Conservation (phyloP, 1,140 invertebrate genomes). For the Drosophila busckii region DNA sequence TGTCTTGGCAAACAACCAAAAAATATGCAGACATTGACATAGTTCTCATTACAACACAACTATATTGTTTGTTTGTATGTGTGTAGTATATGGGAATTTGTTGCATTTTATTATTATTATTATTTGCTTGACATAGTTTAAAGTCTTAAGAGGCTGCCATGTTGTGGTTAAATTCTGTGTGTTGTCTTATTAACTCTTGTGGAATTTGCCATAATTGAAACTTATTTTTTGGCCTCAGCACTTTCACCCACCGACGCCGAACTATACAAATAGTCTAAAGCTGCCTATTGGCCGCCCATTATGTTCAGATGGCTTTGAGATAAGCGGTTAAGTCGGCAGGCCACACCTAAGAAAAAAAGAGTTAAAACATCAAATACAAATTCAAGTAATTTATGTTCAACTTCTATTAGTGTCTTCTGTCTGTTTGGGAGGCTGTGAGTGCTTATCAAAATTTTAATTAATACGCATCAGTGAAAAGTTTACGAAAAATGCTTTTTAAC, state of each 20-base stretch:
- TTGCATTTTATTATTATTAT: no score
- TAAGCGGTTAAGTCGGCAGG: slow-evolving; percentile 52
- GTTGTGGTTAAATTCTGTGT: no score
- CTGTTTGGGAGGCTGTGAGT: slow-evolving; percentile 12
- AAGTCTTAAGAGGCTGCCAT: no score
- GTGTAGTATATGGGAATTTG: slow-evolving; percentile 7
- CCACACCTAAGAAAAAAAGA: slow-evolving; percentile 48
- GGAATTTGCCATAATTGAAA: no score
- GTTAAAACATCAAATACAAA: slow-evolving; percentile 44
- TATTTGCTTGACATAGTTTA: slow-evolving; percentile 13
- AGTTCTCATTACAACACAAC: slow-evolving; percentile 59
- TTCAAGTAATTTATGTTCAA: slow-evolving; percentile 72
- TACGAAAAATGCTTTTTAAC: slow-evolving; percentile 53
- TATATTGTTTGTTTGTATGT: slow-evolving; percentile 51
- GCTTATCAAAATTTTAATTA: slow-evolving; percentile 76
- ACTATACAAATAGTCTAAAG: no score
- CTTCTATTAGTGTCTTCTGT: slow-evolving; percentile 44
- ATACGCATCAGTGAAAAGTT: slow-evolving; percentile 71
- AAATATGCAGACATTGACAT: slow-evolving; percentile 54
- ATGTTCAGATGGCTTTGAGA: slow-evolving; percentile 70
- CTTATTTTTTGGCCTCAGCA: no score
- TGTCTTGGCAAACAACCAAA: background rate
- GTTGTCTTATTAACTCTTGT: no score
- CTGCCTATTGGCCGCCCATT: slow-evolving; percentile 70
- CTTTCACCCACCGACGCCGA: no score